Evolutionary conservation across 2,888 invertebrate species (phyloP).

Genomic region (Neoscelio sp.): DNA sequence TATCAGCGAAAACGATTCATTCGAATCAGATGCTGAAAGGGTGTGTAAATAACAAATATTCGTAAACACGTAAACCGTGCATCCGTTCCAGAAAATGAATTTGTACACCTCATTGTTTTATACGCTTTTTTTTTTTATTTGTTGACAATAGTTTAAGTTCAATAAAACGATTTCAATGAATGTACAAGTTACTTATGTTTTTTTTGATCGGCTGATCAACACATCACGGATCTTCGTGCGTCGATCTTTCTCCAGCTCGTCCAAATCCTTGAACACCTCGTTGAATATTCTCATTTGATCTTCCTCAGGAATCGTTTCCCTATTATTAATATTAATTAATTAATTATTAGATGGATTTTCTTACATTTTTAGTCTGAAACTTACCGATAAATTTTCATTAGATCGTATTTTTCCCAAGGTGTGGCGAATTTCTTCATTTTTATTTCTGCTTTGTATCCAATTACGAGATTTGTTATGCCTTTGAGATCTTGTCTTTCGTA

Average conservation of each 20-base stretch:
- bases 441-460: conserved; percentile 82
- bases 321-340: conserved; percentile 74
- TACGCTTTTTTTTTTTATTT: conserved; percentile 33
- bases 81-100: neutral
- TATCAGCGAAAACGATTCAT: too few relatives aligned
- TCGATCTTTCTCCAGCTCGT: conserved; percentile 88
- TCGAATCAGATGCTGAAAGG: neutral
- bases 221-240: conserved; percentile 86
- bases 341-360: neutral
- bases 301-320: conserved; percentile 93
- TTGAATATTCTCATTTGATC: conserved; percentile 94
- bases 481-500: conserved; percentile 93
- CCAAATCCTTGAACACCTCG: conserved; percentile 91
- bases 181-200: conserved; percentile 32
- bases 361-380: conserved; percentile 40
- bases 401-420: conserved; percentile 95
- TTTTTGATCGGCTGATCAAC: conserved; percentile 85
- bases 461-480: conserved; percentile 87
- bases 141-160: neutral
- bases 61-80: conserved; percentile 39
- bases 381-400: conserved; percentile 96
- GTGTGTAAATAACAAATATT: conserved; percentile 32
- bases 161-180: conserved; percentile 21
- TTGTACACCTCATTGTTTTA: conserved; percentile 56
- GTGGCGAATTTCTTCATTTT: conserved; percentile 84